Evolutionary conservation across 1,140 invertebrate genomes (phyloP), one percentile per base, ranked within the genome.

Genomic region (Xylocopa sonorina): DNA sequence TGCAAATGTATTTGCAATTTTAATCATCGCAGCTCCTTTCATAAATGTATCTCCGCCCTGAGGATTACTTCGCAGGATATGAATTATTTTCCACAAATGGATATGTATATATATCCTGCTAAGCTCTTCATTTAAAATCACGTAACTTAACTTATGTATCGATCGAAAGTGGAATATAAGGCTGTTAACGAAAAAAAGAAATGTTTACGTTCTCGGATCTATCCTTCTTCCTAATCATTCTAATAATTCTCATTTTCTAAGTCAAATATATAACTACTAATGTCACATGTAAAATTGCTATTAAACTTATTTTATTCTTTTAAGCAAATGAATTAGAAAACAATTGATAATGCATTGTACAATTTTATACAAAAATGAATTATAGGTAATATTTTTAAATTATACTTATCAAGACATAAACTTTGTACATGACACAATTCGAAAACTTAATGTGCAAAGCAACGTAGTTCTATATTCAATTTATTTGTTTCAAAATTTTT

Each of bases 161-260:
- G 73, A 86, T 81, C 82, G 84, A 86, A 78, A 86, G 78, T 80
- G 84, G 84, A 86, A 82, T 86, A 82, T 86, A 86, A 85, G 83
- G 76, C 83, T 86, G 84, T 86, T 86, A 82, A 78, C 34, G 76
- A 86, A 80, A 80, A 80, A 66, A 63, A 57, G 12, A 69, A 75
- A 64, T n/a, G 68, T 80, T 82, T 80, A 10, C 34, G 55, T 82
- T 69, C 27, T 64, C 41, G 46, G 34, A n/a, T n/a, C 71, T 51
- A 68, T 46, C 32, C n/a, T 57, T n/a, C 0, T 38, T 27, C 64
- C 51, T 68, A 5, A 66, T 51, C n/a, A n/a, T n/a, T n/a, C 24
- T 41, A 29, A 57, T 46, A 68, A 63, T 38, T 38, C 27, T 18
- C 14, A 18, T 46, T 32, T 34, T 50, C 38, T 12, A 24, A 34